Conservation (phyloP, 1,140 invertebrate species). For the Trichoplusia ni region DNA sequence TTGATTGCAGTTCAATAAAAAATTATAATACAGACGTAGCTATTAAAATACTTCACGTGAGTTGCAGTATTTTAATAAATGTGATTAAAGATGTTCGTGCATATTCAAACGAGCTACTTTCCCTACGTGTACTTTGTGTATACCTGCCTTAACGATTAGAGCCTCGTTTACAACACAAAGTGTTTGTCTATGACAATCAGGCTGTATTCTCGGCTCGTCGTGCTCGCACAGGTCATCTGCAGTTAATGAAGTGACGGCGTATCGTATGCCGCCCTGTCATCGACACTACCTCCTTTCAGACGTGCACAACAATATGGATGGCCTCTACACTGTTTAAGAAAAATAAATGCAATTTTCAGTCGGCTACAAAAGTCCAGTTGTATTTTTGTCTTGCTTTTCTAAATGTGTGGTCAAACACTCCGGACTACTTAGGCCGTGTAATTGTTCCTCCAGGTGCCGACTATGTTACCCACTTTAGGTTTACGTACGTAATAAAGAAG, state of each 20-base stretch:
- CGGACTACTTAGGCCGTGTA: too few species aligned
- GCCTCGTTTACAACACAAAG: conserved; percentile 11
- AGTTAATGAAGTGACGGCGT: conserved; percentile 10
- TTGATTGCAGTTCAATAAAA: too few species aligned
- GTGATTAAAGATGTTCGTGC: too few species aligned
- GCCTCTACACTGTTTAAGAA: not conserved
- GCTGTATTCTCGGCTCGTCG: not conserved
- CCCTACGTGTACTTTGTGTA: too few species aligned
- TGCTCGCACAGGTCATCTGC: not conserved
- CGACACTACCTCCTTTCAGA: not conserved
- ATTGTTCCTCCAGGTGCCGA: conserved; percentile 6
- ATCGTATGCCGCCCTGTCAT: not conserved
- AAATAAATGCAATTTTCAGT: not conserved
- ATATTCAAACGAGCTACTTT: too few species aligned
- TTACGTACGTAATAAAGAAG: not conserved
- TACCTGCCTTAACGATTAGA: conserved; percentile 9
- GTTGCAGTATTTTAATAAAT: too few species aligned
- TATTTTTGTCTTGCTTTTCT: not conserved
- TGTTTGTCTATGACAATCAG: not conserved
- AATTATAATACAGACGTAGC: too few species aligned
- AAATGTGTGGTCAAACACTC: too few species aligned
- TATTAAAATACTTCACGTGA: too few species aligned
- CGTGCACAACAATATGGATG: not conserved
- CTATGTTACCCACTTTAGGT: not conserved
- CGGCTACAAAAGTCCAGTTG: not conserved